Evolutionary conservation across 2,113 vertebrate genomes (phyloP), one percentile per base, ranked within the genome.

Genomic region (Lynx canadensis): DNA sequence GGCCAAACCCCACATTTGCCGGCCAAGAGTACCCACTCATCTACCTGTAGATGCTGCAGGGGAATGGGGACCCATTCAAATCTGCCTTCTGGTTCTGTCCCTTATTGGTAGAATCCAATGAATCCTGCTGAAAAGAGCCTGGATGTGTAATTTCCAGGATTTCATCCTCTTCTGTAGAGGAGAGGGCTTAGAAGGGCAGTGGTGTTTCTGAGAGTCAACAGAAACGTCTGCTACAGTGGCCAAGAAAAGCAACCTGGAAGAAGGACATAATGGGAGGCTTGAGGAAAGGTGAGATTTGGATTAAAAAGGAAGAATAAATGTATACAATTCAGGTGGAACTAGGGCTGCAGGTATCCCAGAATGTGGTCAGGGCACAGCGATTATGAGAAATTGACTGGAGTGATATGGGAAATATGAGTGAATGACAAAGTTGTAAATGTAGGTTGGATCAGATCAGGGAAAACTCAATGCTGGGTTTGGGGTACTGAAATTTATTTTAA

Each of bases 1-100:
- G 27, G 27, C 3, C 50, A 41, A 45, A 29, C 63, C 48, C 48
- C 25, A 36, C 0, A 1, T 76, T 33, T 38, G 31, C 27, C 69
- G 25, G 1, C 27, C 13, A 65, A 60, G 48, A 7, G 27, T 0
- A 4, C 33, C n/a, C 10, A 41, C 9, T 66, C 11, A 21, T 29
- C 23, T 73, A 4, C 4, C 45, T 33, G 18, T 18, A 52, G 7
- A 2, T 71, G 29, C 36, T 16, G 3, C 3, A 4, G 41, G 45
- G 41, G 25, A 66, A 36, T 36, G 12, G 7, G 38, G 69, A 45
- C 66, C 21, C 38, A 2, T 18, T 38, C 85, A 3, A 6, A 5
- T 52, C 8, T 63, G 1, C 21, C 10, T 45, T 74, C 63, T 1
- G 7, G 21, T 38, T 38, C 7, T 79, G 33, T 12, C 55, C 15